A percentile compares a stretch with the other conserved stretches of the same genome.
Evolutionary conservation across 2,113 vertebrate genomes (phyloP).

Genomic region (Petaurus breviceps): DNA sequence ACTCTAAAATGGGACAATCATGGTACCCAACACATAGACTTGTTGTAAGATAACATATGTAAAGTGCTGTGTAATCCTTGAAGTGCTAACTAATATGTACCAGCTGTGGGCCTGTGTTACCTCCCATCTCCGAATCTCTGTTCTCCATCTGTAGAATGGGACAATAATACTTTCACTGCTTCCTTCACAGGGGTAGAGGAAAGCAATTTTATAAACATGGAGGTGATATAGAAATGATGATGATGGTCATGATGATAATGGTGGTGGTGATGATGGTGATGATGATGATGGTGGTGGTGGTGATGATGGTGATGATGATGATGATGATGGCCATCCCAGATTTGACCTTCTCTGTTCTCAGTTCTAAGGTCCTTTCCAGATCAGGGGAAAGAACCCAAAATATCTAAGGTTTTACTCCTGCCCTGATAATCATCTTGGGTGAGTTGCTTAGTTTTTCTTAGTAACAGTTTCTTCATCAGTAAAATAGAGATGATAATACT

Average conservation of each 20-base stretch:
- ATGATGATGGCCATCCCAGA: background rate
- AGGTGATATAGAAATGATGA: background rate
- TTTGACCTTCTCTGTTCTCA: background rate
- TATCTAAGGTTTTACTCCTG: background rate
- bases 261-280: too few relatives aligned
- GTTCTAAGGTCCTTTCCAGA: background rate
- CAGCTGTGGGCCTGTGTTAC: background rate
- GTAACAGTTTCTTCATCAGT: background rate
- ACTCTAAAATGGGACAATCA: background rate
- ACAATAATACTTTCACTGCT: background rate
- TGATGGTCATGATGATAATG: background rate
- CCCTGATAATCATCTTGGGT: background rate
- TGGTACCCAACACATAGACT: background rate
- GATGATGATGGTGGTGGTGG: too few relatives aligned
- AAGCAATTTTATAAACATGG: background rate
- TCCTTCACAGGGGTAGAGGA: background rate
- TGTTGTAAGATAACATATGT: background rate
- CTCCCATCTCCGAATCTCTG: accelerated
- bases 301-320: background rate
- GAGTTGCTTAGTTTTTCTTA: background rate
- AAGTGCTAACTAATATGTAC: background rate
- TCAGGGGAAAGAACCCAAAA: background rate
- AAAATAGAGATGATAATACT: background rate
- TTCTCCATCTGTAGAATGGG: background rate
- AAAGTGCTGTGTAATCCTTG: background rate